phyloP scores from a whole-genome alignment of 2,113 vertebrate species.

The Ancistrus triradiatus region DNA sequence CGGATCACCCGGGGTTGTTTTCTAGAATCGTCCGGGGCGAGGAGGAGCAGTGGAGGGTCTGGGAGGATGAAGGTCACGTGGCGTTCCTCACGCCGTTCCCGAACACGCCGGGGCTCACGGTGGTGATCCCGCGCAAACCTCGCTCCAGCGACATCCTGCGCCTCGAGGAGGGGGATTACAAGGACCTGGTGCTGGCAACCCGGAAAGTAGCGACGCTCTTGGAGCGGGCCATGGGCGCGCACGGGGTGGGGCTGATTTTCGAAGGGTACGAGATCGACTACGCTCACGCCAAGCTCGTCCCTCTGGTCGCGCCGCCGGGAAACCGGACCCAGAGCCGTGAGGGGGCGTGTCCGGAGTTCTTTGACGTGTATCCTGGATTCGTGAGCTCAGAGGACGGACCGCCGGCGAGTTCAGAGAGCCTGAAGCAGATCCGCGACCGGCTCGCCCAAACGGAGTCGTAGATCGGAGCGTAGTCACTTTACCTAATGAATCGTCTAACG shows the following conservation, averaged over 20 bases:
- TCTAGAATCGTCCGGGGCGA: slow-evolving; percentile 68
- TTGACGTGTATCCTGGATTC: slow-evolving; percentile 62
- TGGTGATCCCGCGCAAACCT: slow-evolving; percentile 67
- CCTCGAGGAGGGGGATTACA: slow-evolving; percentile 58
- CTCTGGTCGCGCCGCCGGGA: slow-evolving; percentile 40
- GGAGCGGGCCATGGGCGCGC: slow-evolving; percentile 52
- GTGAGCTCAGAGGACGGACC: slow-evolving; percentile 68
- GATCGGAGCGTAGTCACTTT: no score
- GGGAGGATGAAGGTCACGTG: slow-evolving; percentile 66
- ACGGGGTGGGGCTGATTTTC: slow-evolving; percentile 66
- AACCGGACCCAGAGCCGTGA: not conserved
- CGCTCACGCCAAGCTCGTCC: slow-evolving; percentile 70
- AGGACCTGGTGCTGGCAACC: slow-evolving; percentile 54
- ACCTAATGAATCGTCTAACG: no score
- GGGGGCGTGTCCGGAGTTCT: slow-evolving; percentile 31
- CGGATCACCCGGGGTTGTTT: slow-evolving; percentile 56
- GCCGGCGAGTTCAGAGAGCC: slow-evolving; percentile 48
- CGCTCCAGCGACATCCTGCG: slow-evolving; percentile 67
- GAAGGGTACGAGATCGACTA: slow-evolving; percentile 74
- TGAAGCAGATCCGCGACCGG: slow-evolving; percentile 50
- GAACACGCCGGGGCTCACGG: slow-evolving; percentile 66
- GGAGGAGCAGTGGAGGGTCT: slow-evolving; percentile 71
- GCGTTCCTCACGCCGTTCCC: slow-evolving; percentile 74
- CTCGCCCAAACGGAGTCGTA: no score
- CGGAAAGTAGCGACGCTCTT: slow-evolving; percentile 55